phyloP scores from a whole-genome alignment of 2,888 invertebrate species.

The Crematogaster levior region DNA sequence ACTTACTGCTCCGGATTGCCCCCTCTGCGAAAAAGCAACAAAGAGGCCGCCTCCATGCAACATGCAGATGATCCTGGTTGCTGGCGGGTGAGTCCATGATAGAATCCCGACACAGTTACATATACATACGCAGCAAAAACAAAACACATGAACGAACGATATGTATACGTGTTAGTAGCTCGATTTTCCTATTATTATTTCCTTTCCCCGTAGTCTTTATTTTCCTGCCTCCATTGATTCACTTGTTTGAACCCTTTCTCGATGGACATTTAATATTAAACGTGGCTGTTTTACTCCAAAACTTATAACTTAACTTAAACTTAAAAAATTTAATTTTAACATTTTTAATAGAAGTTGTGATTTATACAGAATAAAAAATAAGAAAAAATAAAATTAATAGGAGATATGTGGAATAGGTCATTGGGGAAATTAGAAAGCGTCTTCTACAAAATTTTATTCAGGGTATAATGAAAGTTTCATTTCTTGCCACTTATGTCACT shows the following conservation, averaged over 20 bases:
- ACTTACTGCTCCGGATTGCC: constrained; percentile 76
- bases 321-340: neutral
- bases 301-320: neutral
- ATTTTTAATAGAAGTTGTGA: too few species aligned
- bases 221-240: constrained; percentile 16
- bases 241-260: neutral
- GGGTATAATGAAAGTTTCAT: neutral
- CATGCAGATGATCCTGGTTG: constrained; percentile 86
- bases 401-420: too few species aligned
- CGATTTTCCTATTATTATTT: constrained; percentile 28
- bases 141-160: neutral
- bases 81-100: constrained; percentile 86
- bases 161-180: constrained; percentile 8
- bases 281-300: neutral
- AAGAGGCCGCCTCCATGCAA: constrained; percentile 85
- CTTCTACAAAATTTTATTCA: neutral
- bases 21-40: constrained; percentile 78
- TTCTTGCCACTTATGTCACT: neutral
- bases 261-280: neutral
- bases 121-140: neutral
- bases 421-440: neutral
- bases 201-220: neutral
- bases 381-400: neutral
- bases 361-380: too few species aligned
- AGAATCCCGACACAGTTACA: constrained; percentile 68